Evolutionary conservation across 2,113 vertebrate species (phyloP).

Genomic region (Carlito syrichta): DNA sequence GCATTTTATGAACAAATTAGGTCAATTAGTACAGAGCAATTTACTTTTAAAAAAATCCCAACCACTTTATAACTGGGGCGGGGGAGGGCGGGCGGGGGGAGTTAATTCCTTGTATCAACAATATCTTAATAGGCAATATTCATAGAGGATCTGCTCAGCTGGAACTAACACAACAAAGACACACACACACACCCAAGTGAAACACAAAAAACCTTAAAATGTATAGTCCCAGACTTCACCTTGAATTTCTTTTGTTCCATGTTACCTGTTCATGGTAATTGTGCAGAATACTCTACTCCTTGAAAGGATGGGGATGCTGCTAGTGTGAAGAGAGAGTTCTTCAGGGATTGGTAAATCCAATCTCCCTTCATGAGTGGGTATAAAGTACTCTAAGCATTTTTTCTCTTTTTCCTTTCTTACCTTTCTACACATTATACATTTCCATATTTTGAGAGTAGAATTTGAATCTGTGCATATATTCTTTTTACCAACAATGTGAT

Average conservation of each 20-base stretch:
- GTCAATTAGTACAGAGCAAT: constrained; percentile 7
- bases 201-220: not conserved
- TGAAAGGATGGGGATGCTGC: not conserved
- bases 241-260: constrained; percentile 16
- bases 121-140: constrained; percentile 29
- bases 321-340: not conserved
- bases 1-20: constrained; percentile 53
- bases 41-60: constrained; percentile 1
- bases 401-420: not conserved
- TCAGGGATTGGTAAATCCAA: not conserved
- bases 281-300: not conserved
- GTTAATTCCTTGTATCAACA: not conserved
- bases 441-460: not conserved
- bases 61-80: not conserved
- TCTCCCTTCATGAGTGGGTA: not conserved
- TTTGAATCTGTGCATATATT: not conserved
- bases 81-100: too few relatives aligned
- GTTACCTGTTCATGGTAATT: not conserved
- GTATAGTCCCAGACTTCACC: not conserved
- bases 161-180: not conserved
- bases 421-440: not conserved
- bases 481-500: not conserved
- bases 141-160: not conserved
- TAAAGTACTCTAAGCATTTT: not conserved
- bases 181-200: not conserved